A percentile compares a stretch with the other conserved stretches of the same genome.
Conservation (phyloP, 2,797 vertebrate genomes). For the Microchirus variegatus region DNA sequence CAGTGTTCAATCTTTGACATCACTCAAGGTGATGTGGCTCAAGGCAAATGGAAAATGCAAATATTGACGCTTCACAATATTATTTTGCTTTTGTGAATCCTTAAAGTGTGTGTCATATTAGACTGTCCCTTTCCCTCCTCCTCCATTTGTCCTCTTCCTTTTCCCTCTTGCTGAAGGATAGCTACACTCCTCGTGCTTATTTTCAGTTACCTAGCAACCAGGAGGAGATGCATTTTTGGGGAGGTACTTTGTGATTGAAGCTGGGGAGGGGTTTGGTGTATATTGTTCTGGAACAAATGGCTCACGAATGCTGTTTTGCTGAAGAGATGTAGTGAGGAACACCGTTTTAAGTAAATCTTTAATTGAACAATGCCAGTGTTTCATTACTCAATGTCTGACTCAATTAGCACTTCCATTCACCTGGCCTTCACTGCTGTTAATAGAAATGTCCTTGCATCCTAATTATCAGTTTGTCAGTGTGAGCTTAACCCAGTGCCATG, state of each 20-base stretch:
- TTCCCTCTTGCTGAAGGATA: conserved; percentile 41
- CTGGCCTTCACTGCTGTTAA: conserved; percentile 14
- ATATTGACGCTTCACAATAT: not conserved
- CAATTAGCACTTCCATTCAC: conserved; percentile 11
- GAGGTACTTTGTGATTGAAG: conserved; percentile 54
- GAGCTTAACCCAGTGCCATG: not conserved
- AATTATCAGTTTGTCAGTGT: conserved; percentile 4
- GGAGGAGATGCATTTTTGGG: conserved; percentile 63
- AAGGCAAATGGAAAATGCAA: not conserved
- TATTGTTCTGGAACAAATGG: conserved; percentile 55
- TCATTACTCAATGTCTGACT: conserved; percentile 18
- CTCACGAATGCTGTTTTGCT: conserved; percentile 21
- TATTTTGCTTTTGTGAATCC: not conserved
- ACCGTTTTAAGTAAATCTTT: conserved; percentile 23
- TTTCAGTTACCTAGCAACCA: conserved; percentile 81
- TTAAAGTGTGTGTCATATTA: conserved; percentile 2
- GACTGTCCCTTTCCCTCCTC: conserved; percentile 3
- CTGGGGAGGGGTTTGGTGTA: conserved; percentile 57
- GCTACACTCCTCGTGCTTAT: conserved; percentile 67
- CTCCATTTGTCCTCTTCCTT: not conserved
- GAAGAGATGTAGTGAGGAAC: conserved; percentile 5
- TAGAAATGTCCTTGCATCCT: conserved; percentile 7
- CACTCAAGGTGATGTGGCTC: not conserved
- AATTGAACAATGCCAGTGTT: conserved; percentile 10
- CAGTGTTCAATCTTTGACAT: not conserved